Conservation (phyloP, 2,113 vertebrate genomes). For the Boulengeromyrus knoepffleri region DNA sequence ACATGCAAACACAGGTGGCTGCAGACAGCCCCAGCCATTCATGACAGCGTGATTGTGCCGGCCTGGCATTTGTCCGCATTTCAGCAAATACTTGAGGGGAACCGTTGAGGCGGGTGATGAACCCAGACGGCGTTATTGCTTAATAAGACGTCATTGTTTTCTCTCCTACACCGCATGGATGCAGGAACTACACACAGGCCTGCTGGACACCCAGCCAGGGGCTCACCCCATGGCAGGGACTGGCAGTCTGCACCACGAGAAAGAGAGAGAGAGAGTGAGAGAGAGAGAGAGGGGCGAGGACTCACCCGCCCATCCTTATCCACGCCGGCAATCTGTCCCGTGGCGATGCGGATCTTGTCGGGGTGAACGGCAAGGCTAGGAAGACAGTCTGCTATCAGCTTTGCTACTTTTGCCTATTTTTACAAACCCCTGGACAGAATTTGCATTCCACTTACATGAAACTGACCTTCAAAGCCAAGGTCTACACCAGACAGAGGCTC, state of each 20-base stretch:
- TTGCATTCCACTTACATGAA: slow-evolving; percentile 16
- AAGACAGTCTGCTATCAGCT: slow-evolving; percentile 27
- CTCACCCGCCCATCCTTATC: slow-evolving; percentile 97
- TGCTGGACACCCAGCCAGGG: background rate
- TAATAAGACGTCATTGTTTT: background rate
- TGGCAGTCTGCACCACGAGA: background rate
- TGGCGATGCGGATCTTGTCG: slow-evolving; percentile 96
- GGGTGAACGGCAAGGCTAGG: slow-evolving; percentile 90
- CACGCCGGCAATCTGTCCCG: slow-evolving; percentile 95
- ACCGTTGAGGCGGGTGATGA: background rate
- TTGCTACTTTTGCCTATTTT: background rate
- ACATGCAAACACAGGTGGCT: background rate
- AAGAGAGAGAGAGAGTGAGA: background rate
- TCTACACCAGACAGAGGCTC: background rate
- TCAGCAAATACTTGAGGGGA: background rate
- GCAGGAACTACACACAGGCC: background rate
- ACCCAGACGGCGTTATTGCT: background rate
- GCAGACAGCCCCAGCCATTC: background rate
- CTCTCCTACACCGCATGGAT: background rate
- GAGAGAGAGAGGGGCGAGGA: background rate
- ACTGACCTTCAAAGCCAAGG: background rate
- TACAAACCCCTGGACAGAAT: background rate
- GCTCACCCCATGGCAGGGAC: too few relatives aligned
- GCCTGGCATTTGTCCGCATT: background rate
- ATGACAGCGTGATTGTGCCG: background rate